These are phyloP conservation scores for Mythimna impura DNA, from an alignment of 2,888 invertebrate genomes.

Conservation along the genomic window DNA sequence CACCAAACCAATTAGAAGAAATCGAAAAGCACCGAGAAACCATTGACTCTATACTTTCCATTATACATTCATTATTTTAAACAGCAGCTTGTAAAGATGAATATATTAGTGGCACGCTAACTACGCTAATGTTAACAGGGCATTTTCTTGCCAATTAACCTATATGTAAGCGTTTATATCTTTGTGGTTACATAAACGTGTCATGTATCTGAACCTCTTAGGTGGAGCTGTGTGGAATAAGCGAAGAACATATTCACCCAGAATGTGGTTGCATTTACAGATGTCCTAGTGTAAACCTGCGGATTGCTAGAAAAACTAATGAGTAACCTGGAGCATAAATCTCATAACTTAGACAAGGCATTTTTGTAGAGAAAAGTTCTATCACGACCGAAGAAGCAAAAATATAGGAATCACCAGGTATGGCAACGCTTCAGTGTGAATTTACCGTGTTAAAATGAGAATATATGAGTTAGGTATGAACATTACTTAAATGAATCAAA, in stretches of 20 bases:
- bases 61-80: conserved; percentile 45
- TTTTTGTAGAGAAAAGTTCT: neutral
- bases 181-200: conserved; percentile 24
- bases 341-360: neutral
- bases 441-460: neutral
- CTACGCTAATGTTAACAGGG: conserved; percentile 41
- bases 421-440: neutral
- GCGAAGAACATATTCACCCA: neutral
- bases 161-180: conserved; percentile 40
- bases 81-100: conserved; percentile 43
- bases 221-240: neutral
- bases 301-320: neutral
- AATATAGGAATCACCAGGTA: too few species aligned
- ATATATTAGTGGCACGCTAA: conserved; percentile 57
- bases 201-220: neutral
- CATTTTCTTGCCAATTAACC: conserved; percentile 57
- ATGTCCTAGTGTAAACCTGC: neutral
- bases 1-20: conserved; percentile 34
- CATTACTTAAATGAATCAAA: too few species aligned
- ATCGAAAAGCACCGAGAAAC: conserved; percentile 26
- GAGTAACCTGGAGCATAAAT: neutral
- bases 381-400: neutral
- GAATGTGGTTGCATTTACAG: neutral
- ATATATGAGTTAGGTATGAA: neutral
- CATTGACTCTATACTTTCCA: conserved; percentile 34